Percentiles rank a stretch among this genome's conserved stretches.
These are phyloP conservation scores for Cylindroiulus punctatus DNA, from an alignment of 2,888 invertebrate species.

Conservation along the genomic window DNA sequence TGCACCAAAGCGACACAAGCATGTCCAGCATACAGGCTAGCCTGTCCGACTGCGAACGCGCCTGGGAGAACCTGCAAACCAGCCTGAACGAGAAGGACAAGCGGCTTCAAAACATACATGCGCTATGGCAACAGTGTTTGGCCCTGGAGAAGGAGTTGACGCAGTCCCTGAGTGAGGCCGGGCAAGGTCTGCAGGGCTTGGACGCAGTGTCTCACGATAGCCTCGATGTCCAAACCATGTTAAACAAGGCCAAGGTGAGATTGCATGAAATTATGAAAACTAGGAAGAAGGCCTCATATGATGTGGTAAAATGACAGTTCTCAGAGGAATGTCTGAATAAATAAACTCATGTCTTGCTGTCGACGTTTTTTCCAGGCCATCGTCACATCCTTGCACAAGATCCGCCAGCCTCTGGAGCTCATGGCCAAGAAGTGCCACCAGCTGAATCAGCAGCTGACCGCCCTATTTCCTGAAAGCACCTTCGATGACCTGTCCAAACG, in stretches of 20 bases:
- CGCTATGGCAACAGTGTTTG: slow-evolving; percentile 78
- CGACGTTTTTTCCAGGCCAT: slow-evolving; percentile 52
- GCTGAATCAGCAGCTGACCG: slow-evolving; percentile 75
- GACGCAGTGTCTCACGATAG: slow-evolving; percentile 56
- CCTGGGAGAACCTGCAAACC: slow-evolving; percentile 82
- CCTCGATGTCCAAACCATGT: slow-evolving; percentile 57
- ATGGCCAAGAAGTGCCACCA: slow-evolving; percentile 80
- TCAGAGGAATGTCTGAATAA: too few relatives aligned
- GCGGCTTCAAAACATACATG: slow-evolving; percentile 77
- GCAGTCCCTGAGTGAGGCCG: slow-evolving; percentile 76
- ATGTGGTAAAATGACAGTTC: too few relatives aligned
- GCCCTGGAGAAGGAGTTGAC: slow-evolving; percentile 78
- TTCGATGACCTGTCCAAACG: slow-evolving; percentile 65
- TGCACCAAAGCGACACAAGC: slow-evolving; percentile 84
- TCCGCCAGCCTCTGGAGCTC: slow-evolving; percentile 79
- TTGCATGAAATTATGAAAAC: too few relatives aligned
- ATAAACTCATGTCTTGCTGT: too few relatives aligned
- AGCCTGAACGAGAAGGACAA: slow-evolving; percentile 78
- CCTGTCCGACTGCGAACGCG: slow-evolving; percentile 79
- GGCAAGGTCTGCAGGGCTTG: slow-evolving; percentile 66
- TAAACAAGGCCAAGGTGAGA: slow-evolving; percentile 61
- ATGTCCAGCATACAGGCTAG: slow-evolving; percentile 83
- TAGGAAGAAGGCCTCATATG: too few relatives aligned
- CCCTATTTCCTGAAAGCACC: slow-evolving; percentile 74
- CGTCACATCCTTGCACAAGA: slow-evolving; percentile 70